These are phyloP conservation scores for Eira barbara DNA, from an alignment of 2,113 vertebrate species.

Conservation along the genomic window DNA sequence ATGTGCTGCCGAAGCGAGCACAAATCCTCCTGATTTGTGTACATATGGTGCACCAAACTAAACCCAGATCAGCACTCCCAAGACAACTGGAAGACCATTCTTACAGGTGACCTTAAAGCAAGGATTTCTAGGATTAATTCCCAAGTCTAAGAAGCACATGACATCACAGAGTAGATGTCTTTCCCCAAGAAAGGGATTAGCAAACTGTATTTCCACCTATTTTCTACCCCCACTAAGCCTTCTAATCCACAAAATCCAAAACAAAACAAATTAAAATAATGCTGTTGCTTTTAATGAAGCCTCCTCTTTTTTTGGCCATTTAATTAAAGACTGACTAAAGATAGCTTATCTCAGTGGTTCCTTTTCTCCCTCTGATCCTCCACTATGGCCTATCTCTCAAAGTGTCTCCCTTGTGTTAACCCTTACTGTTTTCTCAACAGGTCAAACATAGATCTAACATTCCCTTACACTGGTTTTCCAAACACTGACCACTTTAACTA, in stretches of 20 bases:
- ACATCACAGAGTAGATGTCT: background rate
- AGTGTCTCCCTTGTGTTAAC: background rate
- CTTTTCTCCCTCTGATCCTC: background rate
- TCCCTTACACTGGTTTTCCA: background rate
- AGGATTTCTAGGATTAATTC: background rate
- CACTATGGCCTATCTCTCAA: background rate
- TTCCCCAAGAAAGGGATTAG: background rate
- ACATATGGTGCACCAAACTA: background rate
- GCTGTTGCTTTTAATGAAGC: background rate
- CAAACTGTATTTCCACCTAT: background rate
- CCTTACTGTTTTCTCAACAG: background rate
- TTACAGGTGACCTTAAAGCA: background rate
- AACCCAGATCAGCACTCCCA: background rate
- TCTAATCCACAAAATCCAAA: background rate
- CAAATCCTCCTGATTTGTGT: background rate
- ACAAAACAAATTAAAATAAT: background rate
- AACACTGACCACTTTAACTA: background rate
- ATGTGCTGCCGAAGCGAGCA: too few species aligned
- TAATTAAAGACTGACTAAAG: background rate
- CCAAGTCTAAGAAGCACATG: background rate
- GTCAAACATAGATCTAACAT: background rate
- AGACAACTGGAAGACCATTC: background rate
- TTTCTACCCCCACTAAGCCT: background rate
- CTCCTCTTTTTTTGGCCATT: background rate
- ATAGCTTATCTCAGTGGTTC: background rate